phyloP scores from a whole-genome alignment of 2,113 vertebrate species.

The Amblyopsis rosae region DNA sequence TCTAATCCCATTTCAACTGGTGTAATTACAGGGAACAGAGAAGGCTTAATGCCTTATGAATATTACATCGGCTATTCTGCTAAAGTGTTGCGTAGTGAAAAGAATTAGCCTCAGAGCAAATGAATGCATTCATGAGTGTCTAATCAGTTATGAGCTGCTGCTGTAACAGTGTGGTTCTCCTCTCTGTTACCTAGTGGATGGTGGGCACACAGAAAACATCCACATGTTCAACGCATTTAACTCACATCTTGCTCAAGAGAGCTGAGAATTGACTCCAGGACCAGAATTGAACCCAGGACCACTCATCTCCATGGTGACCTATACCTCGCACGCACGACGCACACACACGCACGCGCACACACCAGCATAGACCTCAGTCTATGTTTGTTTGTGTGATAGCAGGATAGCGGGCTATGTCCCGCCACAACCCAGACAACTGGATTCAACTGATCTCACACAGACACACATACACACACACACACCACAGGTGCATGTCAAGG shows the following conservation, averaged over 20 bases:
- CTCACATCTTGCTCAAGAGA: too few species aligned
- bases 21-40: constrained; percentile 58
- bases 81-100: constrained; percentile 50
- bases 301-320: too few species aligned
- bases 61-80: constrained; percentile 46
- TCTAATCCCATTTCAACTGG: constrained; percentile 66
- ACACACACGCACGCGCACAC: constrained; percentile 1
- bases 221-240: too few species aligned
- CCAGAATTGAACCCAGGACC: too few species aligned
- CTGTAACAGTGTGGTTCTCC: not conserved
- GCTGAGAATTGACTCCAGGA: too few species aligned
- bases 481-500: constrained; percentile 6
- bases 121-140: constrained; percentile 60
- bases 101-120: constrained; percentile 58
- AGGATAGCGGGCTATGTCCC: too few species aligned
- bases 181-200: too few species aligned
- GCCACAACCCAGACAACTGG: too few species aligned
- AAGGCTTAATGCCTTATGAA: constrained; percentile 51
- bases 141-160: constrained; percentile 45
- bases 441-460: not conserved
- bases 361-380: too few species aligned
- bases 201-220: too few species aligned
- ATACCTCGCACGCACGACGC: not conserved
- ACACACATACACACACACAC: not conserved
- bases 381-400: too few species aligned